Conservation (phyloP, 1,140 invertebrate genomes). For the Pachypsylla venusta region DNA sequence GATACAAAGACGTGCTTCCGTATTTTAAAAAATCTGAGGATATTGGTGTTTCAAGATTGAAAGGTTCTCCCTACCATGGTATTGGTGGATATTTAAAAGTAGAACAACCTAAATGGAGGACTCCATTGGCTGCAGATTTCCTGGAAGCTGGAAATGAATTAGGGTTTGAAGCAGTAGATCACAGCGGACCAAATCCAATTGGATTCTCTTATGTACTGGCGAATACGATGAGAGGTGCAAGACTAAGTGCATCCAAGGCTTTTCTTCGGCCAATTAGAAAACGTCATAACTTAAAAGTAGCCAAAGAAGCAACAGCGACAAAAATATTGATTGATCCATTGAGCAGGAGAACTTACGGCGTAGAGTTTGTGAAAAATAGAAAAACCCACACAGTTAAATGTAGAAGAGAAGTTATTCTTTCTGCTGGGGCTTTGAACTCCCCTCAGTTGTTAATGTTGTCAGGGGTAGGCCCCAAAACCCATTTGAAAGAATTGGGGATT, state of each 20-base stretch:
- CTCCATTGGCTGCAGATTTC: slow-evolving; percentile 35
- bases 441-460: slow-evolving; percentile 56
- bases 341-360: slow-evolving; percentile 43
- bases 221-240: slow-evolving; percentile 42
- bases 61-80: slow-evolving; percentile 27
- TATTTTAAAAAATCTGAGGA: slow-evolving; percentile 37
- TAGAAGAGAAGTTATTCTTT: slow-evolving; percentile 48
- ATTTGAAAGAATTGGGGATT: slow-evolving; percentile 50
- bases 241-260: slow-evolving; percentile 46
- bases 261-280: slow-evolving; percentile 39
- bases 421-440: slow-evolving; percentile 48
- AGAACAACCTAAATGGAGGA: slow-evolving; percentile 43
- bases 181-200: slow-evolving; percentile 44
- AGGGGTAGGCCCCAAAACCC: slow-evolving; percentile 51
- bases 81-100: slow-evolving; percentile 50
- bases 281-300: slow-evolving; percentile 51
- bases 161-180: slow-evolving; percentile 38
- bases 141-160: slow-evolving; percentile 38
- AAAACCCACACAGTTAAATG: slow-evolving; percentile 33
- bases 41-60: neutral
- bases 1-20: slow-evolving; percentile 37
- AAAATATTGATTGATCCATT: slow-evolving; percentile 46
- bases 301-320: slow-evolving; percentile 45
- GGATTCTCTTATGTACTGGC: slow-evolving; percentile 46
- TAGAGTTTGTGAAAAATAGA: slow-evolving; percentile 44